Evolutionary conservation across 2,888 invertebrate genomes (phyloP), one percentile per base, ranked within the genome.

Genomic region (Tryphoninae sp.): DNA sequence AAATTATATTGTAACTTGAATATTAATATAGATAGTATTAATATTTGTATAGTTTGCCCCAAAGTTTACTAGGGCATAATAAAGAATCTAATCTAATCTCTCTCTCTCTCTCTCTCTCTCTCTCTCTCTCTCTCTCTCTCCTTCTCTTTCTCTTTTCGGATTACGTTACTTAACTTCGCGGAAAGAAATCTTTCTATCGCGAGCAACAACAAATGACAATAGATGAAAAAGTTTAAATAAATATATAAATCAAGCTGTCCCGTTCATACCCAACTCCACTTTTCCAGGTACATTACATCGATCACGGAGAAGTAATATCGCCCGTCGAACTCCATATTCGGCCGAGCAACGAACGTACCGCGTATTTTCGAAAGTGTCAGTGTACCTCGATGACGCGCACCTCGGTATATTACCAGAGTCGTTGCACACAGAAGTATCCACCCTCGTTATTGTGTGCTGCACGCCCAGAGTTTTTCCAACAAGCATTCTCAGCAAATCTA

Each of bases 381-480:
- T 78, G 71, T 65, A 33, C 19, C 26, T 58, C 65, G 65, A 72
- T 78, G 71, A 78, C 71, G 65, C 53, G 55, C 51, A 55, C 2
- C 22, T 19, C 71, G 58, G 71, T 78, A 65, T 72, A 78, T 78
- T 78, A 78, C 62, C 69, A 69, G 77, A 69, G 77, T 69, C 69
- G 69, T 19, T 19, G 8, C 19, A 22, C 59, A 65, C 59, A 59
- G 23, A 19, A 16, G 16, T 55, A 55, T 53, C 2, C 2, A 42
- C 16, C 19, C 59, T 16, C 42, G n/a, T n/a, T 76, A 49, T 7
- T 68, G 53, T 53, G 62, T 9, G n/a, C 53, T 26, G 19, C 49
- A 72, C 13, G 6, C 11, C 7, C 26, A 77, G 49, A 53, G 23
- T 71, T 77, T 78, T 71, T 78, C 6, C 53, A 53, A 19, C 53